phyloP scores from a whole-genome alignment of 1,140 invertebrate species.

The Aphis gossypii region DNA sequence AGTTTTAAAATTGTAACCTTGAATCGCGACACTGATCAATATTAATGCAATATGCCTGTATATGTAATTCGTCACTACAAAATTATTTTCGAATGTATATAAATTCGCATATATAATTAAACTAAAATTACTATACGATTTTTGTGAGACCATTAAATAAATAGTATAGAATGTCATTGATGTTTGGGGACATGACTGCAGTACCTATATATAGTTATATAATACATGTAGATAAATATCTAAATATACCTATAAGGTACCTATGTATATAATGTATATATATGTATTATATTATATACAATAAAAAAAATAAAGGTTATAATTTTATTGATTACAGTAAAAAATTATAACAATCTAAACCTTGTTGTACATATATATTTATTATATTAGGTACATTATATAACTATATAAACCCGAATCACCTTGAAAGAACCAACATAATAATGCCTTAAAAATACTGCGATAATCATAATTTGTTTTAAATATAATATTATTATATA shows the following conservation, averaged over 20 bases:
- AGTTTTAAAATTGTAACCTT: not conserved
- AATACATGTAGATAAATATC: not conserved
- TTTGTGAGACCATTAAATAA: not conserved
- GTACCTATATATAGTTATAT: not conserved
- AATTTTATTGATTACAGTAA: not conserved
- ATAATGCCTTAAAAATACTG: not conserved
- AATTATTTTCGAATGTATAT: not conserved
- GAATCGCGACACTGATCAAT: not conserved
- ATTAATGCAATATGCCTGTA: not conserved
- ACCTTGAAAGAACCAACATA: not conserved
- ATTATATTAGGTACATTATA: not conserved
- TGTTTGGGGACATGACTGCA: not conserved
- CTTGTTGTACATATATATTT: not conserved
- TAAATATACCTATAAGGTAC: not conserved
- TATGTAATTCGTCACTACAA: not conserved
- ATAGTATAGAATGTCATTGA: conserved; percentile 8
- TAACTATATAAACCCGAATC: not conserved
- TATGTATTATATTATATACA: not conserved
- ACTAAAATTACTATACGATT: not conserved
- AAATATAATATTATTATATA: too few relatives aligned
- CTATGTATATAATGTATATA: not conserved
- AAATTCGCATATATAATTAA: not conserved
- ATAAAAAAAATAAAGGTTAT: conserved; percentile 26
- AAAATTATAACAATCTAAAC: not conserved
- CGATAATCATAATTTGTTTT: not conserved